Evolutionary conservation across 2,113 vertebrate species (phyloP).

Genomic region (Micronisus gabar): DNA sequence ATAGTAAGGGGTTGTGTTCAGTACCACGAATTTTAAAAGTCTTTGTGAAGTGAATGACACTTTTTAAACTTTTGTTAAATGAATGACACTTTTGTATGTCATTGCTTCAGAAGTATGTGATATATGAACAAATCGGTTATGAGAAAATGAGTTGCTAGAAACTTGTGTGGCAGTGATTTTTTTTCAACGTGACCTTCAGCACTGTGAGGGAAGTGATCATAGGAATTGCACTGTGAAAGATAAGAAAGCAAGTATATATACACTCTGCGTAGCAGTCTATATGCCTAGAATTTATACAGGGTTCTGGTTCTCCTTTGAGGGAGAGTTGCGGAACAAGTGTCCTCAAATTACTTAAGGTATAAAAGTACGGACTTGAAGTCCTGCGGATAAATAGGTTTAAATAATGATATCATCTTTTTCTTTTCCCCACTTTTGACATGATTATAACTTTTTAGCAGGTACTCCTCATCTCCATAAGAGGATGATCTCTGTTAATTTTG

Average conservation of each 20-base stretch:
- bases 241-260: not conserved
- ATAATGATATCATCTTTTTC: fast-evolving
- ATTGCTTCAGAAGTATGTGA: not conserved
- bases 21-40: not conserved
- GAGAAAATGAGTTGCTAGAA: not conserved
- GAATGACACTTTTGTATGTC: not conserved
- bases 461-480: fast-evolving
- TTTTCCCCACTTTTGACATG: no score
- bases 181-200: not conserved
- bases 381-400: not conserved
- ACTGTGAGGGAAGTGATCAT: not conserved
- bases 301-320: not conserved
- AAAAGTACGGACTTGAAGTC: not conserved
- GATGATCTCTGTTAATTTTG: not conserved
- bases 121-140: not conserved
- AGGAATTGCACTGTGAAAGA: not conserved
- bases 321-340: not conserved
- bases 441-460: not conserved
- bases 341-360: not conserved
- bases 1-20: not conserved
- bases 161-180: not conserved
- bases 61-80: not conserved
- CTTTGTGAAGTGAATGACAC: not conserved
- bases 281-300: not conserved
- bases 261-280: not conserved